Percentiles rank a stretch among this genome's conserved stretches.
phyloP scores from a whole-genome alignment of 2,113 vertebrate genomes.

The Brachyhypopomus occidentalis region DNA sequence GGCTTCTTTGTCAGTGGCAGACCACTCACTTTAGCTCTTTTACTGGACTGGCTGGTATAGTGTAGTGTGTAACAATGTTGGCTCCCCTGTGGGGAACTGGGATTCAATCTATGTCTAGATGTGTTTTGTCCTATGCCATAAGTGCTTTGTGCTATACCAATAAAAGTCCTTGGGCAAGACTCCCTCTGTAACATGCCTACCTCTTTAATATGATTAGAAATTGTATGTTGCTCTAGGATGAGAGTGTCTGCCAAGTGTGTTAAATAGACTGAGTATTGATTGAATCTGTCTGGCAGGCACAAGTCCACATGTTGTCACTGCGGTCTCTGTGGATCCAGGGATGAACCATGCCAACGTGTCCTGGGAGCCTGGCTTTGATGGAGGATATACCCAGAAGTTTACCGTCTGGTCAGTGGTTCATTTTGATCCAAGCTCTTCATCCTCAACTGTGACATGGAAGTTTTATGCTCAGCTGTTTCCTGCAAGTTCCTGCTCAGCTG shows the following conservation, averaged over 20 bases:
- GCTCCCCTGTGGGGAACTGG: too few relatives aligned
- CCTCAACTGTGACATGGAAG: neutral
- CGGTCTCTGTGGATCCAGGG: conserved; percentile 77
- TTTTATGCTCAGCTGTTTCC: neutral
- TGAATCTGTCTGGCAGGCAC: conserved; percentile 76
- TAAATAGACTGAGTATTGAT: neutral
- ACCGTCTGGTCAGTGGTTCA: conserved; percentile 85
- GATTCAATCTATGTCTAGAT: too few relatives aligned
- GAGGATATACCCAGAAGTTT: conserved; percentile 92
- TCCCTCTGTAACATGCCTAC: too few relatives aligned
- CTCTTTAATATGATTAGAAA: too few relatives aligned
- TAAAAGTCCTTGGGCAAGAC: too few relatives aligned
- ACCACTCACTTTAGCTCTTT: too few relatives aligned
- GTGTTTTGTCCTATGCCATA: too few relatives aligned
- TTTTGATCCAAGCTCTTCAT: neutral
- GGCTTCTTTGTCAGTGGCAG: neutral
- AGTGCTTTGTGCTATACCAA: too few relatives aligned
- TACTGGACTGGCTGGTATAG: too few relatives aligned
- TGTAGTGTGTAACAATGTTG: too few relatives aligned
- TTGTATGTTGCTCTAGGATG: too few relatives aligned
- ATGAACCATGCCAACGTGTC: conserved; percentile 85
- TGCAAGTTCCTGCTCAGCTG: neutral
- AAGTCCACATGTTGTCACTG: conserved; percentile 85
- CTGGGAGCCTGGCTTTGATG: conserved; percentile 93
- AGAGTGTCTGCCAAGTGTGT: too few relatives aligned